A percentile compares a stretch with the other conserved stretches of the same genome.
These are phyloP conservation scores for Reticulitermes speratus DNA, from an alignment of 1,140 invertebrate species.

Conservation along the genomic window DNA sequence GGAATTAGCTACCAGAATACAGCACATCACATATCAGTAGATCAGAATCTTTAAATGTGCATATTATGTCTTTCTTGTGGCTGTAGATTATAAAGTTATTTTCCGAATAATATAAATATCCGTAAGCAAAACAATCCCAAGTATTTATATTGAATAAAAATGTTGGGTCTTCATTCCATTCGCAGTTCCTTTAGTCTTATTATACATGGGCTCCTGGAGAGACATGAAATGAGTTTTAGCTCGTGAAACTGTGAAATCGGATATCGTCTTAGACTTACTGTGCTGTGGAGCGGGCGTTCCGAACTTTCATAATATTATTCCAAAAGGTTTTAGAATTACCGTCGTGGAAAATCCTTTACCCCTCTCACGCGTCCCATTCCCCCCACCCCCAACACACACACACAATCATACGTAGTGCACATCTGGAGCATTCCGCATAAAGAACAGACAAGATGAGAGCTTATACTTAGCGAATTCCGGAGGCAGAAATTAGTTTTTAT, in stretches of 20 bases:
- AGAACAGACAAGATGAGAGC: neutral
- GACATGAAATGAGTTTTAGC: slow-evolving; percentile 28
- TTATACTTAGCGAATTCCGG: neutral
- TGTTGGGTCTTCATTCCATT: neutral
- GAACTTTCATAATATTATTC: slow-evolving; percentile 30
- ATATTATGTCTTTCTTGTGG: too few relatives aligned
- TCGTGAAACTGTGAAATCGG: slow-evolving; percentile 30
- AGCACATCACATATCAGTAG: too few relatives aligned
- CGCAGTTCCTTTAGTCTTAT: slow-evolving; percentile 3
- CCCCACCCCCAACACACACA: neutral
- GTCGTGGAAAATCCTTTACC: slow-evolving; percentile 25
- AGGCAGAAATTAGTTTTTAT: neutral
- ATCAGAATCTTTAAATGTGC: too few relatives aligned
- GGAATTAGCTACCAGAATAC: too few relatives aligned
- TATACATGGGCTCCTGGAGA: slow-evolving; percentile 7
- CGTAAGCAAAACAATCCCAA: neutral
- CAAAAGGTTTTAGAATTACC: slow-evolving; percentile 26
- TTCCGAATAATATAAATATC: neutral
- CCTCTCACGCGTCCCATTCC: neutral
- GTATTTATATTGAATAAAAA: neutral
- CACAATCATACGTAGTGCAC: neutral
- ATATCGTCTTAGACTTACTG: slow-evolving; percentile 24
- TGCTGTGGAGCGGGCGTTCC: neutral
- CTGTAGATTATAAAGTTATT: neutral
- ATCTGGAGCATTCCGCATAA: slow-evolving; percentile 3